Evolutionary conservation across 2,888 invertebrate genomes (phyloP).

Genomic region (Cantharis flavilabris): DNA sequence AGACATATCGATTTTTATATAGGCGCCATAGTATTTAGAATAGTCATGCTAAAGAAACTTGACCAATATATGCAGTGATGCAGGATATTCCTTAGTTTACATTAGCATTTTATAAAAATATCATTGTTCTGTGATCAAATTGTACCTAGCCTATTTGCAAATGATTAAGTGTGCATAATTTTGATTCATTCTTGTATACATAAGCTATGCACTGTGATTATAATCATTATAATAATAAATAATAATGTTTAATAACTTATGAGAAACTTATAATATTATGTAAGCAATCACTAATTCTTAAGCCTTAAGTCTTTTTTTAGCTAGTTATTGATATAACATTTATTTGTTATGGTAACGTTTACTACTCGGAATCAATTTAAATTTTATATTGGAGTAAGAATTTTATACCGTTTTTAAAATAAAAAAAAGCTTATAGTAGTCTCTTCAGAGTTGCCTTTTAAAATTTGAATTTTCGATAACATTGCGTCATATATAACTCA

Average conservation of each 20-base stretch:
- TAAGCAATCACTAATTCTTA: neutral
- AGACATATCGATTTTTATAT: neutral
- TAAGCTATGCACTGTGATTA: slow-evolving; percentile 27
- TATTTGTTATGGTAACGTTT: neutral
- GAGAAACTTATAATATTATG: neutral
- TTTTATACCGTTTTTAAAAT: neutral
- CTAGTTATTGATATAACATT: neutral
- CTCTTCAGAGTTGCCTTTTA: neutral
- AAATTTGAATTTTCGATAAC: neutral
- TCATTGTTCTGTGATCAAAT: neutral
- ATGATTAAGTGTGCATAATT: neutral
- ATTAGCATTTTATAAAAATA: neutral
- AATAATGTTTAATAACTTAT: neutral
- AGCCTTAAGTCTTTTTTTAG: neutral
- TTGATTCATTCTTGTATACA: neutral
- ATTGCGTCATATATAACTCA: neutral
- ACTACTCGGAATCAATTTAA: neutral
- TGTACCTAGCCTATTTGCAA: neutral
- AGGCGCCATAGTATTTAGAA: neutral
- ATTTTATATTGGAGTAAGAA: neutral
- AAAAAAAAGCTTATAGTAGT: neutral
- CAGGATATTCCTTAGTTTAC: neutral
- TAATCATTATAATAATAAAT: neutral
- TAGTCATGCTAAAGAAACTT: neutral
- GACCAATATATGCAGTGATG: neutral